phyloP scores from a whole-genome alignment of 1,140 invertebrate genomes.

The Diorhabda carinulata region DNA sequence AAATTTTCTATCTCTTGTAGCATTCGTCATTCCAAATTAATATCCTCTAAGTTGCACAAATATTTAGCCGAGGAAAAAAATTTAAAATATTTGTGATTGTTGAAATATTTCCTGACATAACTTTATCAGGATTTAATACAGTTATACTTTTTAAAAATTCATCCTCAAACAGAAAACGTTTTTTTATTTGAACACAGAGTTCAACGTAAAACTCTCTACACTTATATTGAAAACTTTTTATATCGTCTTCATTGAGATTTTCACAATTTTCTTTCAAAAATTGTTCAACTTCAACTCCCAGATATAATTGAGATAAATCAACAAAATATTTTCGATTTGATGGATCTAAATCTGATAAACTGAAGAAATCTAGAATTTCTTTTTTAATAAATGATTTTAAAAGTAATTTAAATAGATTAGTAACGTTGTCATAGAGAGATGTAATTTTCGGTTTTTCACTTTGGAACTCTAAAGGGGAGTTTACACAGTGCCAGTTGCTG shows the following conservation, averaged over 20 bases:
- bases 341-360: slow-evolving; percentile 2
- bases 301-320: background rate
- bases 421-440: background rate
- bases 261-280: no score
- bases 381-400: slow-evolving; percentile 5
- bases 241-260: background rate
- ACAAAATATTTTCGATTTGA: background rate
- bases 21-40: background rate
- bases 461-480: no score
- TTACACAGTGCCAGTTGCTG: no score
- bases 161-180: background rate
- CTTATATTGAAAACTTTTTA: background rate
- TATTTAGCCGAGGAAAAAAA: background rate
- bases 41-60: background rate
- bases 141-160: background rate
- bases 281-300: background rate
- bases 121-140: background rate
- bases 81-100: background rate
- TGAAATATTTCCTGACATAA: background rate
- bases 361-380: background rate
- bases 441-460: slow-evolving; percentile 16
- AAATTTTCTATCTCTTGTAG: background rate
- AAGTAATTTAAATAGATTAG: slow-evolving; percentile 3
- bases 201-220: background rate
- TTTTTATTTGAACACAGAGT: background rate